Base-by-base conservation (phyloP, 2,113 vertebrate species). In the Sylvicapra grimmia region DNA sequence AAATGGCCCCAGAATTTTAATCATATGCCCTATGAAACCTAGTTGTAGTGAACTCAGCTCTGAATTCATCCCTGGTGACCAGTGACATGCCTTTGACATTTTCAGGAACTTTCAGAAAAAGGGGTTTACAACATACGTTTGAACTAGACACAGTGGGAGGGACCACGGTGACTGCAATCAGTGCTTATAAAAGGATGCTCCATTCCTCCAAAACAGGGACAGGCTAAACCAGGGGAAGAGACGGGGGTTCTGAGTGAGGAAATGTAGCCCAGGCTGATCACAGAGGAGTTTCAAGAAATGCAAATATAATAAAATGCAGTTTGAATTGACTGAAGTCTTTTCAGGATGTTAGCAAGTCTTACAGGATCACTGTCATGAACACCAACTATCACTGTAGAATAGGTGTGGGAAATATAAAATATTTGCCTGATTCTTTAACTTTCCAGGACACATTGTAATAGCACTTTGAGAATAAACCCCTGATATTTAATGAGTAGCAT, bases 141-240 rank as follows among this genome's bases (percentile, higher is more conserved):
- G 40, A 86, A 80, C 19, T 10, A 19, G 12, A 51, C 58, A 65
- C 33, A 21, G 54, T 4, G 15, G 9, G 51, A 27, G 53, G 83
- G 6, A 44, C 65, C 15, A 8, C 51, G 0, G 16, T 8, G 23
- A 36, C n/a, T 2, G 16, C 13, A 10, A 21, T 40, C 15, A 2
- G 9, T 53, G 36, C 58, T 86, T n/a, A 3, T 10, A 2, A 0
- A 5, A 5, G 1, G 36, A 25, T 2, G 27, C 0, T 12, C 72
- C 4, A 1, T 61, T 51, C 5, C 27, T 33, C 36, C n/a, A 21
- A 56, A 84, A 36, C 0, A 49, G 23, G 59, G 18, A 72, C 33
- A 68, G 23, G 18, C 13, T 14, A 61, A 31, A 56, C 0, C 16
- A 13, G 33, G 47, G 0, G 83, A 15, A 44, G 65, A 86, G 56